Evolutionary conservation across 2,797 vertebrate species (phyloP).

Genomic region (Melanotaenia parkinsoni): DNA sequence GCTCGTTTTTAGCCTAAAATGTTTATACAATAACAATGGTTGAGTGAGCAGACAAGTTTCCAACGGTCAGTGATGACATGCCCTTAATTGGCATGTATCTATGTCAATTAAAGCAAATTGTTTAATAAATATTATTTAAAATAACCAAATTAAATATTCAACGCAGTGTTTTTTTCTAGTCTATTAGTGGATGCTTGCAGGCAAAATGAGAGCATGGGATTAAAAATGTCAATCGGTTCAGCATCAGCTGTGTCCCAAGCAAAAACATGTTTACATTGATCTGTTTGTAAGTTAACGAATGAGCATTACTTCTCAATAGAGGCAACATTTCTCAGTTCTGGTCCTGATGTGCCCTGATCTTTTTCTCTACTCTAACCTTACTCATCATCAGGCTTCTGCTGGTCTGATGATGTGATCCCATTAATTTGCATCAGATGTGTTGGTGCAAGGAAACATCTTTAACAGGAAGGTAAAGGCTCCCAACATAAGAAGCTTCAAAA

Average conservation of each 20-base stretch:
- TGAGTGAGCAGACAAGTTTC: background rate
- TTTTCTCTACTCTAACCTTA: background rate
- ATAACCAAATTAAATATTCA: background rate
- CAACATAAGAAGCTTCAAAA: background rate
- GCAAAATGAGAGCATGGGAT: background rate
- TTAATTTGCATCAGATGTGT: too few species aligned
- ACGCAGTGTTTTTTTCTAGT: background rate
- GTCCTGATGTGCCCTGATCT: background rate
- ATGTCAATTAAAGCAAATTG: background rate
- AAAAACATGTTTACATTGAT: background rate
- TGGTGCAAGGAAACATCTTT: too few species aligned
- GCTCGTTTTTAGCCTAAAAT: slow-evolving; percentile 95
- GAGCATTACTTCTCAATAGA: background rate
- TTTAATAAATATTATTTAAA: background rate
- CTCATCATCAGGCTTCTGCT: background rate
- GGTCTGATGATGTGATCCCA: background rate
- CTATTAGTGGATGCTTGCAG: background rate
- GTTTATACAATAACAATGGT: background rate
- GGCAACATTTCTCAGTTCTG: background rate
- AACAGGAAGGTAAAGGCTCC: background rate
- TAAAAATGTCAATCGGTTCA: background rate
- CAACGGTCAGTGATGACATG: background rate
- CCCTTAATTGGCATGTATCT: background rate
- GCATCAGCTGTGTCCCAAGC: background rate
- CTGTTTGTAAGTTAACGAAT: background rate